Percentiles rank a stretch among this genome's conserved stretches.
Conservation (phyloP, 2,797 vertebrate genomes). For the Gymnothorax javanicus region DNA sequence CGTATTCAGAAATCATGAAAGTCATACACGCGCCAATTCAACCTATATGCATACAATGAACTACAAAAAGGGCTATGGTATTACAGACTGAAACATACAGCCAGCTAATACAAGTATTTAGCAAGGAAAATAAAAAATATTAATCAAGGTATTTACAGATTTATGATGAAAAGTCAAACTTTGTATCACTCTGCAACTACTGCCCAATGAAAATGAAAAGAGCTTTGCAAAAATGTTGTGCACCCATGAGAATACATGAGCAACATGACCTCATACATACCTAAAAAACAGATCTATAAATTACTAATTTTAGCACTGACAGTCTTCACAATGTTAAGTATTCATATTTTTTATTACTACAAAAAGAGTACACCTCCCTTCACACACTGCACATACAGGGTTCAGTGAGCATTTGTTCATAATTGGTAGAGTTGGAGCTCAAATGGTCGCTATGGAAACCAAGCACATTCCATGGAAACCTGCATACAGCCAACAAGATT, state of each 20-base stretch:
- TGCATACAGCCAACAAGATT: conserved; percentile 56
- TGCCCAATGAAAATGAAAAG: background rate
- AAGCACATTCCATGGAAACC: conserved; percentile 72
- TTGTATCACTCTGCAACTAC: background rate
- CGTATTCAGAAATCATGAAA: background rate
- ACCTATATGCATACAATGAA: background rate
- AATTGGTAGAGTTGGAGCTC: conserved; percentile 33
- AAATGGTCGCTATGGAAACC: conserved; percentile 68
- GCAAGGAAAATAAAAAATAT: background rate
- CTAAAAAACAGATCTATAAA: background rate
- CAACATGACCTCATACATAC: background rate
- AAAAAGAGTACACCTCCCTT: background rate
- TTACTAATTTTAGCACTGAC: background rate
- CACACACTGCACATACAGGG: conserved; percentile 22
- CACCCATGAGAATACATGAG: background rate
- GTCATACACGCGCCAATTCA: background rate
- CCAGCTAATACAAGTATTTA: background rate
- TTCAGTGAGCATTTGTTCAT: conserved; percentile 34
- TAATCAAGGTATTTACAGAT: background rate
- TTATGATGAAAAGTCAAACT: background rate
- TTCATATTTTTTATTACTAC: background rate
- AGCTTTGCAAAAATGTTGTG: background rate
- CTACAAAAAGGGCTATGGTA: background rate
- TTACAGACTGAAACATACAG: background rate
- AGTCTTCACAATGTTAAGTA: background rate